Evolutionary conservation across 2,113 vertebrate genomes (phyloP), one percentile per base, ranked within the genome.

Genomic region (Hippoglossus stenolepis): DNA sequence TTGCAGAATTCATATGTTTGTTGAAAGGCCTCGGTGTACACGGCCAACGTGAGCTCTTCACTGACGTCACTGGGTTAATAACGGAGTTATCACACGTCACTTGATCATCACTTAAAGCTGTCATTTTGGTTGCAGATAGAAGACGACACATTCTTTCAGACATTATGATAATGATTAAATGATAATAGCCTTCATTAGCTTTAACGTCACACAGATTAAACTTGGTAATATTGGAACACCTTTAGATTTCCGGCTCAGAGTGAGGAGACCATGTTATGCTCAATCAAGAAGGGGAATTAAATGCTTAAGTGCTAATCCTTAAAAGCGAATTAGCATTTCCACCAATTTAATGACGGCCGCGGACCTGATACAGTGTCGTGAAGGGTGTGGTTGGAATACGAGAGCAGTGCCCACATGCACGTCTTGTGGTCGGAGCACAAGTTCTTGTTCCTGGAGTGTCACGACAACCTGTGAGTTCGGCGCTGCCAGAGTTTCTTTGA

Each of bases 121-220:
- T 43, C 11, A 43, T 43, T 43, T 43, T 13, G 12, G 40, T 12
- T 13, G 1, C 40, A 43, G 40, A 43, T 43, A 1, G 40, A 5
- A 59, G 15, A 31, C 12, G 21, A 20, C 21, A 23, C 20, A 20
- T 40, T 73, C 31, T 61, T 60, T 54, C 26, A 14, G 9, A 66
- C 45, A 70, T 65, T 60, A 76, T 21, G 3, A 62, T 2, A 57
- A 17, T 83, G 70, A 74, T 71, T 71, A 7, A 61, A 62, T 31
- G 21, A 67, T 53, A 57, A 56, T 1, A 62, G n/a, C 20, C 54
- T 38, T 76, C 28, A 49, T 75, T 49, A 67, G 10, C 23, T 20
- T 68, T 15, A 63, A 75, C 13, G 58, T 63, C 10, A 66, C n/a
- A 2, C 12, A 65, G 38, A 47, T 49, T 7, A 4, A 35, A 49